phyloP scores from a whole-genome alignment of 2,113 vertebrate genomes.

The Monarcha castaneiventris region DNA sequence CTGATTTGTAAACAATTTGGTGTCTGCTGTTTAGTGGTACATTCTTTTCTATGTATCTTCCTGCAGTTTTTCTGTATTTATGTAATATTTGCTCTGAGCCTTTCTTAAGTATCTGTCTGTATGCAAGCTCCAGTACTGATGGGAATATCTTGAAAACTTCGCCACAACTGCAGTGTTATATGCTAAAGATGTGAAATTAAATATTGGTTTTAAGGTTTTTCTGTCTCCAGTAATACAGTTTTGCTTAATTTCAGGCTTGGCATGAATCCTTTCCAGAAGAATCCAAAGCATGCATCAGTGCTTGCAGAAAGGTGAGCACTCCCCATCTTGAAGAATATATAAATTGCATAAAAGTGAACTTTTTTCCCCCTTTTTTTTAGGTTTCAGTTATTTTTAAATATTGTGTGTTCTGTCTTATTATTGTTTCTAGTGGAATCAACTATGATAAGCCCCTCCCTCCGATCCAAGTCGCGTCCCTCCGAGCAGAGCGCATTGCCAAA shows the following conservation, averaged over 20 bases:
- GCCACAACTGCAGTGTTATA: not conserved
- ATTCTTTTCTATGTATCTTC: not conserved
- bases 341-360: not conserved
- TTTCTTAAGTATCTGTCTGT: not conserved
- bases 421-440: slow-evolving; percentile 82
- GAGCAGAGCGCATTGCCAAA: slow-evolving; percentile 90
- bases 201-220: not conserved
- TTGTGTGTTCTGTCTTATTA: not conserved
- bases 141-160: not conserved
- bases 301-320: slow-evolving; percentile 84
- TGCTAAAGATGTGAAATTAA: not conserved
- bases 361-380: not conserved
- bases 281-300: slow-evolving; percentile 90
- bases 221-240: slow-evolving; percentile 2
- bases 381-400: not conserved
- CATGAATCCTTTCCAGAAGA: slow-evolving; percentile 96
- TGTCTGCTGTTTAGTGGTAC: not conserved
- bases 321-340: not conserved
- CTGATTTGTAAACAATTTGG: not conserved
- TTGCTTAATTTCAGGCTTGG: slow-evolving; percentile 78
- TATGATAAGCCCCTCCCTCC: slow-evolving; percentile 91
- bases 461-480: slow-evolving; percentile 88
- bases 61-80: not conserved
- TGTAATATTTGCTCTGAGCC: not conserved
- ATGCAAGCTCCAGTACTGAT: not conserved